Evolutionary conservation across 2,888 invertebrate genomes (phyloP).

Genomic region (Deroplatys truncata): DNA sequence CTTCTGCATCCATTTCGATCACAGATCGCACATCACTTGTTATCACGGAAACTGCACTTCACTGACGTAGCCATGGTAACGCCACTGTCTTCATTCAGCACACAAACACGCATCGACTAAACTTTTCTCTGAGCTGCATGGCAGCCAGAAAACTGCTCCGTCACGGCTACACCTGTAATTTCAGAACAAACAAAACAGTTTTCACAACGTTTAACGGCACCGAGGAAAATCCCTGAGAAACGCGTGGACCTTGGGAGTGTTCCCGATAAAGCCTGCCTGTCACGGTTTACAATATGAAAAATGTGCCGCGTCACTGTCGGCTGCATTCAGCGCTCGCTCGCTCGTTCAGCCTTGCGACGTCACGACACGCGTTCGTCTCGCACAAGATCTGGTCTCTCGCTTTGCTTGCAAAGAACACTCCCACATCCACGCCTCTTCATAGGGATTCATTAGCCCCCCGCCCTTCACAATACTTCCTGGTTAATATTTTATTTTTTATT

Average conservation of each 20-base stretch:
- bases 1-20: conserved; percentile 28
- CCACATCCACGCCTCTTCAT: too few relatives aligned
- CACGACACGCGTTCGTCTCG: neutral
- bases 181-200: neutral
- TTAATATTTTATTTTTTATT: too few relatives aligned
- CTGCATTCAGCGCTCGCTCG: neutral
- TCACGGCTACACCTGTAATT: neutral
- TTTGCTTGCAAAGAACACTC: too few relatives aligned
- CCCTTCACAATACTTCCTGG: too few relatives aligned
- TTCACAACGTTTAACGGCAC: neutral
- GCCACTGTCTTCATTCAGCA: neutral
- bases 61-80: neutral
- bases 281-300: neutral
- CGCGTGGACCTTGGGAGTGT: neutral
- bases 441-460: too few relatives aligned
- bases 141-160: neutral
- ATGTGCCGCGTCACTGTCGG: neutral
- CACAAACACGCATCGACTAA: neutral
- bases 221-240: neutral
- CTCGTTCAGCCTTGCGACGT: neutral
- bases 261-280: neutral
- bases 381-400: neutral
- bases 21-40: too few relatives aligned
- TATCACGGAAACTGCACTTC: neutral
- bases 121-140: too few relatives aligned